A percentile compares a stretch with the other conserved stretches of the same genome.
phyloP scores from a whole-genome alignment of 92 coral and sea anemone species.

The Diadumene lineata region DNA sequence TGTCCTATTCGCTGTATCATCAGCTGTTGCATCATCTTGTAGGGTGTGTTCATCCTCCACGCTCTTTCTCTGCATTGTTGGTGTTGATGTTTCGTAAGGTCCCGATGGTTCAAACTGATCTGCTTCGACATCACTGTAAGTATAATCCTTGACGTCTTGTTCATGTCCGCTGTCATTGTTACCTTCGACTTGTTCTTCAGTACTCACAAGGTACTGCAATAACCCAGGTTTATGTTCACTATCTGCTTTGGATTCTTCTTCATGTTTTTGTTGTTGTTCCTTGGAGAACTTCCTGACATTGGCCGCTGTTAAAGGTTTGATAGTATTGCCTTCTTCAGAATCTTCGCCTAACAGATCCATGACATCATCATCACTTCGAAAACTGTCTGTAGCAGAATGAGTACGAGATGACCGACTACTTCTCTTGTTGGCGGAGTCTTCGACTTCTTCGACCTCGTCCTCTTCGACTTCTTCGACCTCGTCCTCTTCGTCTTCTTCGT shows the following conservation, averaged over 20 bases:
- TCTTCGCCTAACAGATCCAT: conserved; percentile 91
- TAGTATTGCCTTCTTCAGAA: conserved; percentile 54
- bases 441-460: conserved; percentile 64
- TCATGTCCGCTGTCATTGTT: conserved; percentile 14
- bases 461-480: conserved; percentile 89
- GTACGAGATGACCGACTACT: conserved; percentile 53
- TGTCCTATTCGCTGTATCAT: conserved; percentile 35
- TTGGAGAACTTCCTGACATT: conserved; percentile 27
- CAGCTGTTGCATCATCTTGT: conserved; percentile 28
- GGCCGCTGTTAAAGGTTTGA: conserved; percentile 30
- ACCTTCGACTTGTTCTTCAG: neutral
- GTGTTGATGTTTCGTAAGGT: conserved; percentile 56
- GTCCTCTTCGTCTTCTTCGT: conserved; percentile 91
- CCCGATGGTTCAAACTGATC: conserved; percentile 47
- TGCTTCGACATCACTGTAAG: conserved; percentile 74
- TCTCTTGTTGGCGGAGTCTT: conserved; percentile 41
- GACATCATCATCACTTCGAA: conserved; percentile 95
- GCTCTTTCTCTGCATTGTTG: conserved; percentile 6
- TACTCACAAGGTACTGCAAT: conserved; percentile 20
- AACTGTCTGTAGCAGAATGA: conserved; percentile 85
- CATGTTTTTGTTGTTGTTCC: conserved; percentile 16
- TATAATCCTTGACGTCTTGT: conserved; percentile 15
- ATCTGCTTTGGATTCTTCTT: conserved; percentile 9
- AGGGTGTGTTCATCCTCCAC: conserved; percentile 6
- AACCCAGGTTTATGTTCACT: neutral